Base-by-base conservation (phyloP, 2,113 vertebrate species). In the Carassius auratus region DNA sequence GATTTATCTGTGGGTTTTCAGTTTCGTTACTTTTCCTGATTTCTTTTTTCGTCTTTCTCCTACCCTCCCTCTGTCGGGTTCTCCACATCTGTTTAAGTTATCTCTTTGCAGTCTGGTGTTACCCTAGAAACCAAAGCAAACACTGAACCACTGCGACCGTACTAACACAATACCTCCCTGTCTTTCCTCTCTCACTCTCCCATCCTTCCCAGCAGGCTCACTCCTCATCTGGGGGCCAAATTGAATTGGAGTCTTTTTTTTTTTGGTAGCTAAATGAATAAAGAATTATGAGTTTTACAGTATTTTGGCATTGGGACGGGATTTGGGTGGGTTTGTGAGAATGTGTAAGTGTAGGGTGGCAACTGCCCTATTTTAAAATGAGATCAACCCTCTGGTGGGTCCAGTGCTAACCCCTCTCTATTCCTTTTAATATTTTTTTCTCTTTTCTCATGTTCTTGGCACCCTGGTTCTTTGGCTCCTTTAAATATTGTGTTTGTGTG, bases 1-100 rank as follows among this genome's bases (percentile, higher is more conserved):
- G 90, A 89, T 91, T 91, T 86, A 90, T 91, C 86, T 87, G 90
- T 81, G 81, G 87, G 86, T 91, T 90, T 90, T 92, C 86, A 75
- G 36, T 76, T 68, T 81, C 66, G 33, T 86, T 87, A 79, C 80
- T 87, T 85, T 48, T 66, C 74, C 85, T 55, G 45, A 57, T 81
- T 82, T 82, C 57, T 68, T 50, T 61, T 81, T 74, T 14, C 1
- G 30, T 73, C 69, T 57, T 57, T 36, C 1, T 76, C 21, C 64
- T 48, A 68, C 42, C 57, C 84, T 86, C 76, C n/a, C 38, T 85
- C 83, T 61, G 4, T 85, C 52, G 17, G 57, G 88, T 83, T 36
- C 69, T 88, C 93, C 94, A 94, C 94, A 93, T 95, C 93, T 96
- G 93, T 92, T 95, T 93, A 93, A 94, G 93, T 94, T 95, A 90